phyloP scores from a whole-genome alignment of 2,113 vertebrate species.

The Hylia prasina region DNA sequence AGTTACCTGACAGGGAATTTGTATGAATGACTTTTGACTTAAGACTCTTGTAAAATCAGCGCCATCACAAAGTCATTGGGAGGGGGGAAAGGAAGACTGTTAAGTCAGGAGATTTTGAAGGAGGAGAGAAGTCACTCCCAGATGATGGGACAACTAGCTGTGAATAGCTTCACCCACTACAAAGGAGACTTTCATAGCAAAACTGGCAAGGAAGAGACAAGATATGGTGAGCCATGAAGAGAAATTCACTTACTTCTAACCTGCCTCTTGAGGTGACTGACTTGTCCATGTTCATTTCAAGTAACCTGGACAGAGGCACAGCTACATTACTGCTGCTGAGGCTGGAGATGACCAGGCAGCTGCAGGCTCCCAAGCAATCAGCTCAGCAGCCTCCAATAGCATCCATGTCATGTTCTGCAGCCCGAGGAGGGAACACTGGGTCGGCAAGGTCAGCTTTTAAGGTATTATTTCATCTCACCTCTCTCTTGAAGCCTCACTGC shows the following conservation, averaged over 20 bases:
- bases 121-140: background rate
- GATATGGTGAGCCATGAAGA: background rate
- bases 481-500: background rate
- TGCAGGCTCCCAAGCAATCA: background rate
- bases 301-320: background rate
- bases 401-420: background rate
- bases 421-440: background rate
- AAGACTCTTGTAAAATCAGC: background rate
- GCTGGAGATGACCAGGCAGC: background rate
- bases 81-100: background rate
- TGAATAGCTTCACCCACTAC: background rate
- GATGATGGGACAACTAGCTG: background rate
- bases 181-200: background rate
- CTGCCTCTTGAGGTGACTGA: background rate
- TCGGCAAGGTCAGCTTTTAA: background rate
- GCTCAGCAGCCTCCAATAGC: background rate
- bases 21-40: background rate
- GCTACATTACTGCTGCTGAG: background rate
- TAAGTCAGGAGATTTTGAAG: background rate
- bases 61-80: background rate
- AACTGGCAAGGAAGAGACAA: background rate
- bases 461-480: background rate
- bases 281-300: background rate
- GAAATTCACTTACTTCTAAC: background rate
- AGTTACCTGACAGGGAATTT: background rate